phyloP scores from a whole-genome alignment of 2,888 invertebrate genomes.

The Dorcus hopei region DNA sequence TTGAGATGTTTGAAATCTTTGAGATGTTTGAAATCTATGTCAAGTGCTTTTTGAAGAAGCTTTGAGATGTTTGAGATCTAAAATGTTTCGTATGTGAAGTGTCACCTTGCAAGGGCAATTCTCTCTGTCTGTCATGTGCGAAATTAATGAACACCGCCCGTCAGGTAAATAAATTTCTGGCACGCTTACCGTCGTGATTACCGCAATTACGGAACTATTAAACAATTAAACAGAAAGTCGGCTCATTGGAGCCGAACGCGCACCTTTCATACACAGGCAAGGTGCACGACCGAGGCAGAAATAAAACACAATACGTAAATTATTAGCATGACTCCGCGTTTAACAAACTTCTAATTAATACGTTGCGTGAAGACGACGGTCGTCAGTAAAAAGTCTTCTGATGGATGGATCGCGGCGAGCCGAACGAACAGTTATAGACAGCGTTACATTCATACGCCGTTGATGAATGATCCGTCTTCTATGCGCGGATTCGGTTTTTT shows the following conservation, averaged over 20 bases:
- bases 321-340: constrained; percentile 38
- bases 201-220: constrained; percentile 23
- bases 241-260: constrained; percentile 23
- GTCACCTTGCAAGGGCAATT: neutral
- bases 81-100: neutral
- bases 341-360: constrained; percentile 38
- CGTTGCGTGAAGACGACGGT: constrained; percentile 33
- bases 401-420: constrained; percentile 1
- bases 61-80: too few species aligned
- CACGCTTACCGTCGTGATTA: constrained; percentile 18
- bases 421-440: constrained; percentile 6
- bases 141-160: neutral
- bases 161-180: constrained; percentile 14
- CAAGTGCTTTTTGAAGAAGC: too few species aligned
- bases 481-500: neutral
- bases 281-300: constrained; percentile 32
- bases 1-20: too few species aligned
- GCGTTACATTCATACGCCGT: constrained; percentile 6
- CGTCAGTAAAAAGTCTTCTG: constrained; percentile 9
- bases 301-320: constrained; percentile 35
- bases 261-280: constrained; percentile 20
- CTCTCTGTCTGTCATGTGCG: neutral
- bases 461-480: constrained; percentile 5
- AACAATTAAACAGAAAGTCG: constrained; percentile 30
- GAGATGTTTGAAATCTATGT: too few species aligned